Conservation (phyloP, 2,113 vertebrate genomes). For the Benitochromis conjunctus region DNA sequence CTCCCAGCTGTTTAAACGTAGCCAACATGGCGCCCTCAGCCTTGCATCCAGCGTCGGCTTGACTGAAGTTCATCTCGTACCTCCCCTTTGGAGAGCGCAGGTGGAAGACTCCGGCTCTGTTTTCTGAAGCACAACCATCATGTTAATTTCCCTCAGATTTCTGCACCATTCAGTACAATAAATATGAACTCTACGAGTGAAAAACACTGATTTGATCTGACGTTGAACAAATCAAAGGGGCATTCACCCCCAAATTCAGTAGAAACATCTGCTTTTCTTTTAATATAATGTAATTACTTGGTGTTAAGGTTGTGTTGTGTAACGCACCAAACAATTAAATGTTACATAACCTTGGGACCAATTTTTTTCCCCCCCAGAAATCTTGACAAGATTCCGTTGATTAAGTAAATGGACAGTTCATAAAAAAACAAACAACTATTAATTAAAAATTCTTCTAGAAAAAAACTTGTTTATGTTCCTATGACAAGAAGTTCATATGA, state of each 20-base stretch:
- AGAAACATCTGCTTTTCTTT: background rate
- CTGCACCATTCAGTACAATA: background rate
- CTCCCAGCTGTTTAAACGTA: slow-evolving; percentile 80
- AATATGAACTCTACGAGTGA: background rate
- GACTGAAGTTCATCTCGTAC: slow-evolving; percentile 81
- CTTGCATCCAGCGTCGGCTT: slow-evolving; percentile 76
- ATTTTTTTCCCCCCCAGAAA: background rate
- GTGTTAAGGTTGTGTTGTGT: background rate
- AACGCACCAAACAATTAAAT: background rate
- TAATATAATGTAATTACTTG: background rate
- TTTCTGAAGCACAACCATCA: slow-evolving; percentile 69
- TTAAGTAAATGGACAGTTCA: too few species aligned
- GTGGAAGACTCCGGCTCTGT: slow-evolving; percentile 88
- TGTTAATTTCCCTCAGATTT: background rate
- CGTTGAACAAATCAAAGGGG: background rate
- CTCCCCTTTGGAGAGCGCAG: slow-evolving; percentile 80
- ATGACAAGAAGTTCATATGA: background rate
- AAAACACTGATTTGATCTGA: background rate
- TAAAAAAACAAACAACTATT: too few species aligned
- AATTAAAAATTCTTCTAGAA: background rate
- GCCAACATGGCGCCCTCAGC: slow-evolving; percentile 81
- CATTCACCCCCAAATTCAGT: background rate
- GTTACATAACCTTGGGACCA: background rate
- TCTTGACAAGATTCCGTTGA: too few species aligned
- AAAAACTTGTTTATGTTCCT: background rate